Percentiles rank a stretch among this genome's conserved stretches.
Evolutionary conservation across 2,888 invertebrate species (phyloP).

Genomic region (Pomacea canaliculata): DNA sequence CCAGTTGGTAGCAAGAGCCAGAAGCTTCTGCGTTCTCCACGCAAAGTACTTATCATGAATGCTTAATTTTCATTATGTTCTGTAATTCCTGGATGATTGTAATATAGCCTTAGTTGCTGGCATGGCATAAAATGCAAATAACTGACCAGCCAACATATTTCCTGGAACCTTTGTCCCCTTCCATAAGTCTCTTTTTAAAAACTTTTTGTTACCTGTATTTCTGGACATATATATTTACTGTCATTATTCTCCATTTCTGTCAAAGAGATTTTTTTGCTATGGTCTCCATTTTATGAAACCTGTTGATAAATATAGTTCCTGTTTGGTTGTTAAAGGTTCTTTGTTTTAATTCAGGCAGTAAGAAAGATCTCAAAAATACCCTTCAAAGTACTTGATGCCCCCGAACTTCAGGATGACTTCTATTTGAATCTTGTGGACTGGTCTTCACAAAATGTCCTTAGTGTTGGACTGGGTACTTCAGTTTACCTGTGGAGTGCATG

Average conservation of each 20-base stretch:
- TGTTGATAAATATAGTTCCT: background rate
- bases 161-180: too few species aligned
- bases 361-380: conserved; percentile 98
- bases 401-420: conserved; percentile 98
- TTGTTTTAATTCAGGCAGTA: conserved; percentile 76
- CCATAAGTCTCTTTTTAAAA: background rate
- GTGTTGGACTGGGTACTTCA: conserved; percentile 96
- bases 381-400: conserved; percentile 96
- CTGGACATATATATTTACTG: too few species aligned
- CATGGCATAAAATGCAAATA: too few species aligned
- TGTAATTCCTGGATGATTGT: background rate
- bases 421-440: conserved; percentile 99
- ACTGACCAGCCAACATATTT: too few species aligned
- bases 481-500: conserved; percentile 99
- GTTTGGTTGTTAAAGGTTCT: background rate
- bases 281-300: too few species aligned
- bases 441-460: conserved; percentile 98
- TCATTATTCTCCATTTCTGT: too few species aligned
- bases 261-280: too few species aligned
- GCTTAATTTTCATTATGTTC: background rate
- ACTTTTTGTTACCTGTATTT: background rate
- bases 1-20: conserved; percentile 96
- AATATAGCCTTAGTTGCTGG: too few species aligned
- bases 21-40: conserved; percentile 90
- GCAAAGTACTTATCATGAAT: conserved; percentile 75